Base-by-base conservation (phyloP, 2,797 vertebrate species). In the Tokudaia tokunoshimensis region DNA sequence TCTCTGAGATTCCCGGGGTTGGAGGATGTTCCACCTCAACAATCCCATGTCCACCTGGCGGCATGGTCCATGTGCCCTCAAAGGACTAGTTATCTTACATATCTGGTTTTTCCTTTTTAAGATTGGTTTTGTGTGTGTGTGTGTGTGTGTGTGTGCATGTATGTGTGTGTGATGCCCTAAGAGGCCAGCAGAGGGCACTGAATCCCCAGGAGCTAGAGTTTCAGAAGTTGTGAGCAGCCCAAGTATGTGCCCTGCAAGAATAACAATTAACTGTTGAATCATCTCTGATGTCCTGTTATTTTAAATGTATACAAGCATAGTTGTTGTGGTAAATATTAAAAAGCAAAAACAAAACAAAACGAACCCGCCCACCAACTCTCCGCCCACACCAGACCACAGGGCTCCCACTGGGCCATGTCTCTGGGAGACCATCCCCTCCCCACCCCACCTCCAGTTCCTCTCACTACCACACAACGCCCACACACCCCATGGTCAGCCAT, bases 21-120 rank as follows among this genome's bases (percentile, higher is more conserved):
- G 10, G 70, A 72, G 3, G 0, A 11, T 10, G 19, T 22, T 37
- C 70, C 19, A 37, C n/a, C 19, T 37, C n/a, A 72, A 1, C n/a
- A 10, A 72, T 37, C 8, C n/a, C 70, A 72, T 37, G n/a, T 1
- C n/a, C 34, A 19, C 34, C 67, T 70, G 6, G 34, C 17, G 65
- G 5, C 67, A n/a, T 8, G 1, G n/a, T 17, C 34, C 34, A 37
- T 37, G 67, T n/a, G 70, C n/a, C 34, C n/a, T 72, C 70, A 72
- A 37, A 72, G 70, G 91, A 94, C 93, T 24, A 31, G 0, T 95
- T 95, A 88, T 89, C 74, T 89, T 80, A 52, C 3, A 17, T 55
- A 26, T 87, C 70, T 72, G n/a, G 17, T 37, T 20, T 72, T 72
- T 72, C 47, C 19, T 80, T 17, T 86, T 55, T 72, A 37, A 37